Base-by-base conservation (phyloP, 2,888 invertebrate genomes). In the Cataglyphis livida region DNA sequence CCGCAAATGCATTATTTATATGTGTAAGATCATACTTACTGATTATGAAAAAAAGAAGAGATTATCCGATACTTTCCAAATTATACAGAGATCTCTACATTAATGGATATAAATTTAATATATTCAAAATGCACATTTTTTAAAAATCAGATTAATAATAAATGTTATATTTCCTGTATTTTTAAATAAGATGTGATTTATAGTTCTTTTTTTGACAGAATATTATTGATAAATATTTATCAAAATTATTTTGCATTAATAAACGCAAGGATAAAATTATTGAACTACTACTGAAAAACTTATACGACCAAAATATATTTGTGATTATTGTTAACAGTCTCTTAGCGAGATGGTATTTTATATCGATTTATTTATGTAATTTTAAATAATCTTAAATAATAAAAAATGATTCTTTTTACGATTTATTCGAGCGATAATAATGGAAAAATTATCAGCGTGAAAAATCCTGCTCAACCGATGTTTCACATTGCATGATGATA, bases 371-470 rank as follows among this genome's bases (percentile, higher is more conserved):
- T n/a, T n/a, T 18, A 9, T n/a, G 3, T 64, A 35, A 66, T 48
- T 51, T 51, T 38, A 10, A 35, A 38, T 51, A 35, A 75, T 64
- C 25, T 48, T 66, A 74, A 48, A 35, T 59, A 51, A 64, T 15
- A 3, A 38, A 54, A 5, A 38, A 28, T 6, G 15, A 25, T 38
- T 38, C 21, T 15, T 10, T 57, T 66, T 68, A 78, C 2, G 35
- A 41, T 21, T 78, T 78, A 59, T 18, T 44, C 32, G 15, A 66
- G 76, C 66, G 44, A 18, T 32, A 44, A 59, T 78, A 59, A 70
- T 48, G 12, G 18, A 2, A 54, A 78, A 70, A 61, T 57, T 32
- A n/a, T 48, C 21, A 41, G 28, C 12, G 18, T 44, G 59, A 9
- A 78, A 66, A 59, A 21, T 18, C 12, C 44, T 32, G 44, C 12